Evolutionary conservation across 1,140 invertebrate genomes (phyloP).

Genomic region (Rhopalosiphum maidis): DNA sequence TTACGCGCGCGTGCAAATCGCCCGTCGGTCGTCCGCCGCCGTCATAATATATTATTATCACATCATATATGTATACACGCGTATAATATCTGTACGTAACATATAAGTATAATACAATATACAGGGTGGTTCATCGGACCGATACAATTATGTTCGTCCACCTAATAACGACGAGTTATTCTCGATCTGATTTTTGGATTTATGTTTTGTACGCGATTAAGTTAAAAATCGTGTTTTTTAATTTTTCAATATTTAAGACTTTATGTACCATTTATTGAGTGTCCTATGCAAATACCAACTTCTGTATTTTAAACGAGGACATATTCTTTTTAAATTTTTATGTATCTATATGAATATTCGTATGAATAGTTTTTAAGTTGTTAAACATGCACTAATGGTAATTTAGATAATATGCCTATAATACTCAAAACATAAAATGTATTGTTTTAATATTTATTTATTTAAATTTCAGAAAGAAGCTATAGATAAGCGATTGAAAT

Average conservation of each 20-base stretch:
- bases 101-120: background rate
- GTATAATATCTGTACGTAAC: background rate
- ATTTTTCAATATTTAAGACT: background rate
- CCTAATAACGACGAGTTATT: background rate
- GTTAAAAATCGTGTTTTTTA: too few relatives aligned
- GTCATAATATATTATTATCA: constrained; percentile 5
- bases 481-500: background rate
- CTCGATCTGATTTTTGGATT: background rate
- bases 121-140: background rate
- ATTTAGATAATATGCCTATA: background rate
- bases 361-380: background rate
- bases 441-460: background rate
- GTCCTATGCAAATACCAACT: background rate
- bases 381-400: background rate
- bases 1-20: constrained; percentile 5
- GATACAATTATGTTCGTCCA: background rate
- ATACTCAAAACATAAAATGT: background rate
- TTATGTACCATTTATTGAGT: background rate
- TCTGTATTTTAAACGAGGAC: background rate
- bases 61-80: background rate
- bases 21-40: background rate
- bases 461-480: background rate
- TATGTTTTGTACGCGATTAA: too few relatives aligned
- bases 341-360: background rate
- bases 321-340: background rate